Conservation (phyloP, 2,113 vertebrate genomes). For the Megaptera novaeangliae region DNA sequence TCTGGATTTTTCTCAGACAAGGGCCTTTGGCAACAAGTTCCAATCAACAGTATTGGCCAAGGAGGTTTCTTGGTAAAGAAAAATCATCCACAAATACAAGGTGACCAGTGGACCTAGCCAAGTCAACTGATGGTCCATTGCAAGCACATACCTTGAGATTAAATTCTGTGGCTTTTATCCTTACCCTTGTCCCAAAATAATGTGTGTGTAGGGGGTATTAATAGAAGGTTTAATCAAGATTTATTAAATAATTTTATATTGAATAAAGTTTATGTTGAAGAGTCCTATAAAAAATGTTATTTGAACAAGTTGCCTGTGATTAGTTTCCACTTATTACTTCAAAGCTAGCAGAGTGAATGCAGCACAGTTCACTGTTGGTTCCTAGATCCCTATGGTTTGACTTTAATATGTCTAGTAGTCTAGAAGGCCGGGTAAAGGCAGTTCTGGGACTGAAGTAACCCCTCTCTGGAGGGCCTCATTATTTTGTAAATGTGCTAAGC, state of each 20-base stretch:
- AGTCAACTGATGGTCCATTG: background rate
- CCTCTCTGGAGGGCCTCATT: background rate
- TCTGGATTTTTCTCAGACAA: background rate
- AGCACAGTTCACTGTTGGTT: background rate
- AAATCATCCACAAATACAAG: background rate
- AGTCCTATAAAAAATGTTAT: background rate
- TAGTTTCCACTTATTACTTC: background rate
- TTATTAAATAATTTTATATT: background rate
- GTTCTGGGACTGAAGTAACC: background rate
- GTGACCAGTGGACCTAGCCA: background rate
- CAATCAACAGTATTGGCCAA: background rate
- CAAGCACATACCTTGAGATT: background rate
- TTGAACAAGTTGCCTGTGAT: background rate
- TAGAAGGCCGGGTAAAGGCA: background rate
- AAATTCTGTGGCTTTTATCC: background rate
- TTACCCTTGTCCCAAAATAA: background rate
- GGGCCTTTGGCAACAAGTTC: background rate
- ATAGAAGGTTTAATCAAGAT: background rate
- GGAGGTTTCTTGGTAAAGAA: background rate
- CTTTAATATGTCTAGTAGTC: background rate
- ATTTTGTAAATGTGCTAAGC: background rate
- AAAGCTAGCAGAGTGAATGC: background rate
- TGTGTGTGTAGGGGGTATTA: background rate
- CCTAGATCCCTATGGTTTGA: background rate
- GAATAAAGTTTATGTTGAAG: background rate